Evolutionary conservation across 2,113 vertebrate genomes (phyloP), one percentile per base, ranked within the genome.

Genomic region (Leiothrix lutea): DNA sequence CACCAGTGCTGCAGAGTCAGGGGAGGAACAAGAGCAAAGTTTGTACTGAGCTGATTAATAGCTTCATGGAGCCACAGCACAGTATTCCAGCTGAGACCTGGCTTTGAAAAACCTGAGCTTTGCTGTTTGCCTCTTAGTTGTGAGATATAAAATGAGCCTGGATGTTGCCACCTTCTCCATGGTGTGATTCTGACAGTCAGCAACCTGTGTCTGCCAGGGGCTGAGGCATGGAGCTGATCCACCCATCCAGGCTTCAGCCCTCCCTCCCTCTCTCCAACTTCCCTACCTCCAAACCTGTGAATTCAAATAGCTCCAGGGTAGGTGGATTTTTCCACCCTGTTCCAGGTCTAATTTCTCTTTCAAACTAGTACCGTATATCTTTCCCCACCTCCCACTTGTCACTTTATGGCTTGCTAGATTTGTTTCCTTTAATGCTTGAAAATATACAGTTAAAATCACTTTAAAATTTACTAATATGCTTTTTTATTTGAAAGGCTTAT

Each of bases 401-500:
- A 97, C 95, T 98, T 98, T 97, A 98, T 97, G 92, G 96, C 96
- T 98, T 97, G 92, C 97, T 98, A 95, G 97, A 91, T 94, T 90
- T 97, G 88, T 94, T 98, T 96, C 77, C 94, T 90, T 97, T 97
- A 98, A 94, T 97, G 96, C 95, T 97, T 96, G 83, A 89, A 97
- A 96, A 98, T 94, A 97, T 96, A 97, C 97, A 97, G 97, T 97
- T 97, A 97, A 98, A 94, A 98, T 97, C 94, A 96, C 96, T 96
- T 96, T 92, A 96, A 97, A 64, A 79, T 96, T 96, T 94, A 97
- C 97, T 96, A 97, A 97, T 93, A 96, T 91, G 94, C 96, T 92
- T 97, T 98, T 98, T 98, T 98, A 98, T 97, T 97, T 98, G 97
- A 97, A 97, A 92, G 83, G 93, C 95, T 97, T 98, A 98, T 98